phyloP scores from a whole-genome alignment of 2,888 invertebrate genomes.

The Aporophyla lueneburgensis region DNA sequence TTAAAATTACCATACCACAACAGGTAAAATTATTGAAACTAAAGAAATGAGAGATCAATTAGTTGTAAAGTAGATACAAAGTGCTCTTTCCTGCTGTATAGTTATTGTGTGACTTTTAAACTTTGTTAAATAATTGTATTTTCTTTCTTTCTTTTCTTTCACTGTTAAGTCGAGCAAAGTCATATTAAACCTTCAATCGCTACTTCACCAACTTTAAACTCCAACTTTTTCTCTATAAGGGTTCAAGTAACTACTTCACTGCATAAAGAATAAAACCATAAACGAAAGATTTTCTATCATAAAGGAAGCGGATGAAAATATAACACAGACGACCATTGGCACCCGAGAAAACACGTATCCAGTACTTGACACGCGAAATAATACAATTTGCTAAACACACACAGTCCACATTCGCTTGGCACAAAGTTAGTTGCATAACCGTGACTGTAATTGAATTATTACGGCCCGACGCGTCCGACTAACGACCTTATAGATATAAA shows the following conservation, averaged over 20 bases:
- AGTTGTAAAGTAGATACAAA: too few species aligned
- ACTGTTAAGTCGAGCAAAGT: background rate
- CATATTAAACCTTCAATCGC: background rate
- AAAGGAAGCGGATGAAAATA: conserved; percentile 55
- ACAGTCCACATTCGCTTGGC: conserved; percentile 61
- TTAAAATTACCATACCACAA: too few species aligned
- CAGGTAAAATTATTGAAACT: too few species aligned
- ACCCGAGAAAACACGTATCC: conserved; percentile 48
- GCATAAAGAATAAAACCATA: conserved; percentile 27
- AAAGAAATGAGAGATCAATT: too few species aligned
- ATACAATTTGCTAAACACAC: conserved; percentile 59
- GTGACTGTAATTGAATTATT: conserved; percentile 86
- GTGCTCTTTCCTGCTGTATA: too few species aligned
- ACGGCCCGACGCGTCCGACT: conserved; percentile 84
- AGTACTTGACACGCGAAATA: conserved; percentile 58
- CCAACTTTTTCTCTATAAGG: too few species aligned
- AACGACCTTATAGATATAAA: conserved; percentile 82
- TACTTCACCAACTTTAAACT: background rate
- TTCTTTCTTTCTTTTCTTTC: too few species aligned
- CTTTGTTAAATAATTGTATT: too few species aligned
- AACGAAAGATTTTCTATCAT: conserved; percentile 40
- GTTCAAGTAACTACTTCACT: background rate
- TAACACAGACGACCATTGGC: conserved; percentile 50
- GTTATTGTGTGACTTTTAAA: too few species aligned
- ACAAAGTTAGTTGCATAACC: conserved; percentile 71